phyloP scores from a whole-genome alignment of 1,140 invertebrate genomes.

The Nylanderia fulva region DNA sequence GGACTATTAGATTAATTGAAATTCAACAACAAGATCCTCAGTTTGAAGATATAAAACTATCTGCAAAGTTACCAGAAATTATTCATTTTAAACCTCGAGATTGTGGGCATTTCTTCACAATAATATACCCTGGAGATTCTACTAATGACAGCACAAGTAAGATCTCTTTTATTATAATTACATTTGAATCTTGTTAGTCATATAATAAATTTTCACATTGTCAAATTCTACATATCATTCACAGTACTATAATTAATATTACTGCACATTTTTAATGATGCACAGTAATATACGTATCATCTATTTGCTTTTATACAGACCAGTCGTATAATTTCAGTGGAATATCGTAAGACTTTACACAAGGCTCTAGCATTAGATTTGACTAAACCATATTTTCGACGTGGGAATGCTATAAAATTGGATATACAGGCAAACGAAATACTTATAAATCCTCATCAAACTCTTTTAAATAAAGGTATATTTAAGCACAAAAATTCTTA shows the following conservation, averaged over 20 bases:
- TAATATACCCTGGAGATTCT: constrained; percentile 89
- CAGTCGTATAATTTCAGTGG: constrained; percentile 85
- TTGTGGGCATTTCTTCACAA: constrained; percentile 91
- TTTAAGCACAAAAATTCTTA: constrained; percentile 52
- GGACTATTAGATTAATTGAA: constrained; percentile 89
- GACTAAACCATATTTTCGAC: constrained; percentile 90
- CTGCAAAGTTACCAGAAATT: constrained; percentile 74
- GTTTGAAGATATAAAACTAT: constrained; percentile 75
- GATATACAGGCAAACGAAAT: constrained; percentile 84
- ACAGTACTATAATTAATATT: constrained; percentile 12
- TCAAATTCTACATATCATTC: not conserved
- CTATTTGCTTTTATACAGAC: constrained; percentile 59
- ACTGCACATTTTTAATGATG: not conserved
- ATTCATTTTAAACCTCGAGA: constrained; percentile 86
- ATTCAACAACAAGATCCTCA: constrained; percentile 86
- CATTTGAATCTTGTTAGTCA: constrained; percentile 28
- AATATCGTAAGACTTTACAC: constrained; percentile 89
- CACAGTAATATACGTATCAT: constrained; percentile 37
- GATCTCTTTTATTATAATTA: constrained; percentile 68
- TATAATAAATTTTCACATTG: constrained; percentile 67
- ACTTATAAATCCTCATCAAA: constrained; percentile 91
- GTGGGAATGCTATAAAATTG: constrained; percentile 89
- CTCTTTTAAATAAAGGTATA: constrained; percentile 85
- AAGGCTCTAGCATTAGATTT: constrained; percentile 89
- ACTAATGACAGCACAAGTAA: constrained; percentile 89